Conservation (phyloP, 2,888 invertebrate genomes). For the Drosophila anomelani region DNA sequence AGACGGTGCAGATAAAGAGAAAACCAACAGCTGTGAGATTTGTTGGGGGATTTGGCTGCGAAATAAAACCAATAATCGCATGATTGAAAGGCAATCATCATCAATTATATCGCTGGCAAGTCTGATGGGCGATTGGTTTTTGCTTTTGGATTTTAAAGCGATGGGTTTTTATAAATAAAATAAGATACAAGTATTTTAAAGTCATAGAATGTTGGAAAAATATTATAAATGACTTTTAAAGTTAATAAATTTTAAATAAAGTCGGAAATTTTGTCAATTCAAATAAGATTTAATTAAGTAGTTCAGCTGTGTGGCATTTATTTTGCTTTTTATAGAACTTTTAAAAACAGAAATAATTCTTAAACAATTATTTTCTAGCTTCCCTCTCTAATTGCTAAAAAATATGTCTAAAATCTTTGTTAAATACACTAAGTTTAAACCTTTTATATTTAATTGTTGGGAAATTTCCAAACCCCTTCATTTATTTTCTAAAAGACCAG, state of each 20-base stretch:
- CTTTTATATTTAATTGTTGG: background rate
- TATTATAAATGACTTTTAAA: too few relatives aligned
- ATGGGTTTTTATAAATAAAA: background rate
- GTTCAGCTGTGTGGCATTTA: background rate
- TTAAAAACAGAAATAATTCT: too few relatives aligned
- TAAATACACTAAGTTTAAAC: background rate
- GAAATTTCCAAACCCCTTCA: background rate
- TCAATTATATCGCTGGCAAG: slow-evolving; percentile 50
- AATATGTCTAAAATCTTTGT: too few relatives aligned
- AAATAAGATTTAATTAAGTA: background rate
- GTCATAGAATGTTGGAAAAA: background rate
- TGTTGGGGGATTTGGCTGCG: background rate
- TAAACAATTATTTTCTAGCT: too few relatives aligned
- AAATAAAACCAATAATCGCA: slow-evolving; percentile 1
- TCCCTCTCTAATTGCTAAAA: too few relatives aligned
- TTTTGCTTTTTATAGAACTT: background rate
- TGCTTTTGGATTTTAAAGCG: slow-evolving; percentile 4
- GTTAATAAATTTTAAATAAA: too few relatives aligned
- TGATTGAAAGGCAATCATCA: slow-evolving; percentile 61
- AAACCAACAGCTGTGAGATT: slow-evolving; percentile 8
- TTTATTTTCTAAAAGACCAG: background rate
- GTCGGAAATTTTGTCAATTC: background rate
- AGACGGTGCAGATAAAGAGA: background rate
- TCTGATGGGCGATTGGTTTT: background rate
- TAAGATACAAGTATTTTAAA: background rate